phyloP scores from a whole-genome alignment of 2,113 vertebrate species.

The Axis porcinus region DNA sequence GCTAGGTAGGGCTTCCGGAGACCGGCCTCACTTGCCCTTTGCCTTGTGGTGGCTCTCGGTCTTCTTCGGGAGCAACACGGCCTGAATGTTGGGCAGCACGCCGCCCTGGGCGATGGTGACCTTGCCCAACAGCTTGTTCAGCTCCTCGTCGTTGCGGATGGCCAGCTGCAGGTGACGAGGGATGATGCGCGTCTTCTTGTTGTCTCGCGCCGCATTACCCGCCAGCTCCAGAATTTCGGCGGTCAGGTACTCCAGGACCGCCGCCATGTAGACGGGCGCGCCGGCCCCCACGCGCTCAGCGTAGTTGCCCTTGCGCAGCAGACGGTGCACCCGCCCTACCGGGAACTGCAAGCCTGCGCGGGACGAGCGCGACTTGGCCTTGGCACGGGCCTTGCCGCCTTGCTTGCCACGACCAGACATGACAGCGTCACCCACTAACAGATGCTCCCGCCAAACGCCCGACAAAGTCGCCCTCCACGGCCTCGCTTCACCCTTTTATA shows the following conservation, averaged over 20 bases:
- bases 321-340: constrained; percentile 88
- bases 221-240: constrained; percentile 79
- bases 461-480: accelerated
- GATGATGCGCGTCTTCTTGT: constrained; percentile 92
- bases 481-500: constrained; percentile 42
- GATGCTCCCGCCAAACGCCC: accelerated
- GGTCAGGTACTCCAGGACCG: constrained; percentile 84
- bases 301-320: constrained; percentile 90
- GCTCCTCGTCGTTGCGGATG: constrained; percentile 90
- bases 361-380: constrained; percentile 90
- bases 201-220: constrained; percentile 85
- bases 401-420: constrained; percentile 92
- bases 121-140: constrained; percentile 90
- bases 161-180: constrained; percentile 90
- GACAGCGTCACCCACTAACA: accelerated
- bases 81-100: constrained; percentile 90
- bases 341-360: constrained; percentile 91
- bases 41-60: constrained; percentile 70
- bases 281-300: constrained; percentile 88
- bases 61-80: constrained; percentile 69
- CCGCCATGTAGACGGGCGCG: constrained; percentile 86
- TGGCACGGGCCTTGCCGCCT: constrained; percentile 86
- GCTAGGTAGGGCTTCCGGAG: neutral
- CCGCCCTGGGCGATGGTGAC: constrained; percentile 87
- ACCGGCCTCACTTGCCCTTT: constrained; percentile 54